Percentiles rank a stretch among this genome's conserved stretches.
Evolutionary conservation across 2,888 invertebrate species (phyloP).

Genomic region (Ctena decussata): DNA sequence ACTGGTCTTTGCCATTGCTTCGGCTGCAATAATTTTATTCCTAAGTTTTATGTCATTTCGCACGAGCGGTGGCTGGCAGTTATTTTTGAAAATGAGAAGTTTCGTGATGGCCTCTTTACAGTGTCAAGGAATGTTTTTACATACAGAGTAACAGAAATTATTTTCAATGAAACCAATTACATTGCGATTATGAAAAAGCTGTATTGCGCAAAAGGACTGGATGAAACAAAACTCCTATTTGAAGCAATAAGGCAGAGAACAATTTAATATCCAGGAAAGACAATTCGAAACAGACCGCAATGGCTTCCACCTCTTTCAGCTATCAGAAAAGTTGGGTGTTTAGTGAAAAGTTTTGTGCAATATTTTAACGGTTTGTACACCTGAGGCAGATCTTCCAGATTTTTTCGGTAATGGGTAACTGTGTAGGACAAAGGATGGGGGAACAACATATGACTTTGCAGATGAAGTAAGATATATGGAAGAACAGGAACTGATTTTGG

Average conservation of each 20-base stretch:
- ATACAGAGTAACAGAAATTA: neutral
- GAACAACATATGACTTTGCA: neutral
- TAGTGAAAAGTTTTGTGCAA: neutral
- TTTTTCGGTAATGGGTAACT: neutral
- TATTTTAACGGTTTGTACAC: neutral
- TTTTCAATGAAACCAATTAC: neutral
- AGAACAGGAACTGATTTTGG: neutral
- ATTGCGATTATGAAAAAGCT: neutral
- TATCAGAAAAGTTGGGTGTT: neutral
- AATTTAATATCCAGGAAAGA: neutral
- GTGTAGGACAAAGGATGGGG: neutral
- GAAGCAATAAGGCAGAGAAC: neutral
- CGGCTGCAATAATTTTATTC: neutral
- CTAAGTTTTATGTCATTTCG: neutral
- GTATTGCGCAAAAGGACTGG: neutral
- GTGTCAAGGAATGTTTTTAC: neutral
- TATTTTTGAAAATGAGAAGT: neutral
- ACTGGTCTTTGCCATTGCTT: neutral
- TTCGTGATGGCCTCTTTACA: neutral
- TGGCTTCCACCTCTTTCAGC: neutral
- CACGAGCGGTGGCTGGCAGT: neutral
- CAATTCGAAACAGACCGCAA: neutral
- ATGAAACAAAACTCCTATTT: neutral
- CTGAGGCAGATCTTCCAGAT: neutral
- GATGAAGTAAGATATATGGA: neutral